A percentile compares a stretch with the other conserved stretches of the same genome.
Evolutionary conservation across 2,888 invertebrate species (phyloP).

Genomic region (Leucania comma): DNA sequence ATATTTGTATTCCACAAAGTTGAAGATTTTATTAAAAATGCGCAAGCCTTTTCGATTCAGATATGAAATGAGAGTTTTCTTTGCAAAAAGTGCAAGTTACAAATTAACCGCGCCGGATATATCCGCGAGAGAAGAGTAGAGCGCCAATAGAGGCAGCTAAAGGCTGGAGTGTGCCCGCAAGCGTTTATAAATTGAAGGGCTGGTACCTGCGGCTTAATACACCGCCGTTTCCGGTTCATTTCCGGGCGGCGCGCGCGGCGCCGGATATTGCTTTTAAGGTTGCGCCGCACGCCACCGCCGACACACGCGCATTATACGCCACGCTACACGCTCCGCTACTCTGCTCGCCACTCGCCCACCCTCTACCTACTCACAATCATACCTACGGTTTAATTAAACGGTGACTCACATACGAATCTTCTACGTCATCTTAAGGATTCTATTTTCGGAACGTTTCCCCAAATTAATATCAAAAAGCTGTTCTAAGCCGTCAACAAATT

Average conservation of each 20-base stretch:
- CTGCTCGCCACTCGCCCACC: constrained; percentile 59
- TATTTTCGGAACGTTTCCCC: constrained; percentile 34
- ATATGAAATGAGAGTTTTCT: constrained; percentile 14
- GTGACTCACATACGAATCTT: constrained; percentile 23
- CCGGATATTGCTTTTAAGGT: constrained; percentile 91
- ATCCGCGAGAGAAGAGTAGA: constrained; percentile 76
- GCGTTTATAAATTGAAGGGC: constrained; percentile 91
- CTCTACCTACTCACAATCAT: constrained; percentile 47
- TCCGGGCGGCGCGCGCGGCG: constrained; percentile 90
- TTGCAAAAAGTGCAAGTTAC: constrained; percentile 77
- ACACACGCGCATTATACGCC: constrained; percentile 70
- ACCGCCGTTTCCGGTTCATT: constrained; percentile 91
- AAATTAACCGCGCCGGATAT: constrained; percentile 86
- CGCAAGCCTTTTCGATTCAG: constrained; percentile 25
- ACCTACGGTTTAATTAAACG: constrained; percentile 32
- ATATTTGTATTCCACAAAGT: constrained; percentile 63
- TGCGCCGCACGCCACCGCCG: constrained; percentile 85
- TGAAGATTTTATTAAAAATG: constrained; percentile 67
- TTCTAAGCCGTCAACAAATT: constrained; percentile 38
- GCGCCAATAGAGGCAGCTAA: constrained; percentile 72
- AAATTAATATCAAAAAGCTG: constrained; percentile 40
- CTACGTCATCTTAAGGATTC: constrained; percentile 10
- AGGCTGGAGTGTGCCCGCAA: constrained; percentile 83
- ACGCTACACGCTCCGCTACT: constrained; percentile 63
- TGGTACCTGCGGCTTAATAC: constrained; percentile 91